Evolutionary conservation across 2,888 invertebrate species (phyloP).

Genomic region (Apantesis nais): DNA sequence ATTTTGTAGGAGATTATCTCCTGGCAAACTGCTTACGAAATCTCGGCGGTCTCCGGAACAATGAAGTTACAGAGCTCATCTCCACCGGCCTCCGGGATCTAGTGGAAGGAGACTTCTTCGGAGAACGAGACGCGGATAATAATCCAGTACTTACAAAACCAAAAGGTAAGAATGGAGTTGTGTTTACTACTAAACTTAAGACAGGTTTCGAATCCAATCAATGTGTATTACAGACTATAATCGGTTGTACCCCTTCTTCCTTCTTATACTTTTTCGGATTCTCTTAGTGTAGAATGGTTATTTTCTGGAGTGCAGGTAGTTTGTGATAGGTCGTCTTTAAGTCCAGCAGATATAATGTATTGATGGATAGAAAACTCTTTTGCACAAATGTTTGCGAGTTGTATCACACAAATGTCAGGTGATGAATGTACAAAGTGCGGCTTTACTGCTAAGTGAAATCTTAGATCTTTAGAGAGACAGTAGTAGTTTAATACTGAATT

Average conservation of each 20-base stretch:
- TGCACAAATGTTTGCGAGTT: too few relatives aligned
- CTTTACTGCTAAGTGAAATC: too few relatives aligned
- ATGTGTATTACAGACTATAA: too few relatives aligned
- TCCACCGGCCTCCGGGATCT: constrained; percentile 76
- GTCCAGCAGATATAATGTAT: background rate
- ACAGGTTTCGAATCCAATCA: background rate
- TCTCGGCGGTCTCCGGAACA: constrained; percentile 73
- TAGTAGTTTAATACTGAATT: too few relatives aligned
- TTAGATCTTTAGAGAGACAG: too few relatives aligned
- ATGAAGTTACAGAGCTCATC: constrained; percentile 75
- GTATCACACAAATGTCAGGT: too few relatives aligned
- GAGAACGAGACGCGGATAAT: constrained; percentile 63
- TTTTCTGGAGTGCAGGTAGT: background rate
- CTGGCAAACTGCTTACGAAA: constrained; percentile 72
- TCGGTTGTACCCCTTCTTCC: too few relatives aligned
- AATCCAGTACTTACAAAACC: constrained; percentile 71
- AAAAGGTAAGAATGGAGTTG: constrained; percentile 56
- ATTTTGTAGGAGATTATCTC: constrained; percentile 70
- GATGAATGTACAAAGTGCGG: too few relatives aligned
- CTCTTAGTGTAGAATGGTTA: background rate
- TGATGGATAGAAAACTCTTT: too few relatives aligned
- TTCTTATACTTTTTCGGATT: background rate
- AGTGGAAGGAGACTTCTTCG: constrained; percentile 76
- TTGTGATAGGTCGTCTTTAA: background rate
- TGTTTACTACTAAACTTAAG: background rate